These are phyloP conservation scores for Heliconius eleuchia DNA, from an alignment of 1,140 invertebrate genomes.

Conservation along the genomic window DNA sequence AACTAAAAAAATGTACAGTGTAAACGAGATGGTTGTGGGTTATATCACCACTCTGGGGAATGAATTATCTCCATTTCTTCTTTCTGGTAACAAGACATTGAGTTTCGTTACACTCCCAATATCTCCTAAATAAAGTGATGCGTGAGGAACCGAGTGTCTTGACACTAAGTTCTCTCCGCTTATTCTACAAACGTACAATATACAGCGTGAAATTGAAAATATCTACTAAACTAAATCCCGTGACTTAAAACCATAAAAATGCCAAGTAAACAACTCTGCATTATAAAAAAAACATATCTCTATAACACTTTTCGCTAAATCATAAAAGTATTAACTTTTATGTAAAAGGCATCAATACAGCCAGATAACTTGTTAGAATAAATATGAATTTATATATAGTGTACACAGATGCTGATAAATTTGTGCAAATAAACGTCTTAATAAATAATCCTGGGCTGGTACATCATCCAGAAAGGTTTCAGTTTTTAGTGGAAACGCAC, in stretches of 20 bases:
- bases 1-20: too few species aligned
- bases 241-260: not conserved
- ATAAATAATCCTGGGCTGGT: conserved; percentile 12
- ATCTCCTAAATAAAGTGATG: not conserved
- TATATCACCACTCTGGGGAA: too few species aligned
- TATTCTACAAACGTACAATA: not conserved
- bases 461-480: conserved; percentile 16
- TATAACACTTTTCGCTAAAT: conserved; percentile 6
- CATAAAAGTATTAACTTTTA: conserved; percentile 30
- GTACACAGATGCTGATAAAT: conserved; percentile 45
- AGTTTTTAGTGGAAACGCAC: conserved; percentile 31
- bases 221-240: not conserved
- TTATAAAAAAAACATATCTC: not conserved
- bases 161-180: not conserved
- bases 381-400: conserved; percentile 28
- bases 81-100: too few species aligned
- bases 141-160: too few species aligned
- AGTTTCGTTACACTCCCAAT: too few species aligned
- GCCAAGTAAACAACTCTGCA: not conserved
- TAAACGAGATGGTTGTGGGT: too few species aligned
- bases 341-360: conserved; percentile 37
- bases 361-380: conserved; percentile 27
- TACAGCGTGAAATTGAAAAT: too few species aligned
- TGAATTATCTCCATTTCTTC: too few species aligned
- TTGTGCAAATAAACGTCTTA: conserved; percentile 21